Conservation (phyloP, 2,888 invertebrate genomes). For the Noctua fimbriata region DNA sequence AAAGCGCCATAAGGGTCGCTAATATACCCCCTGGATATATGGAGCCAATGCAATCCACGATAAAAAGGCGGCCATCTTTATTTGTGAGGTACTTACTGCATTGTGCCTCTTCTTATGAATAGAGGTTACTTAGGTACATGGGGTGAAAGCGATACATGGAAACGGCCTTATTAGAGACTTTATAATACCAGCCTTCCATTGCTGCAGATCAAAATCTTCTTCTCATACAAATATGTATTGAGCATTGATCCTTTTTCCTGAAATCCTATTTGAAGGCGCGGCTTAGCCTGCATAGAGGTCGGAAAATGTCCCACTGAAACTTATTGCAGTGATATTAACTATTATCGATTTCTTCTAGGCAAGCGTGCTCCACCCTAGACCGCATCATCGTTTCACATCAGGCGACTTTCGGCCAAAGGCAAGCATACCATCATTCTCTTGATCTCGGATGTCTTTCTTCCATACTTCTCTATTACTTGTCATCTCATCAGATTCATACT, state of each 20-base stretch:
- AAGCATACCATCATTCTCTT: too few species aligned
- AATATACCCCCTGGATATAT: conserved; percentile 32
- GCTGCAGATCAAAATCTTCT: background rate
- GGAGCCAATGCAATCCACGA: conserved; percentile 43
- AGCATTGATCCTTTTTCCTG: background rate
- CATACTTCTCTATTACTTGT: too few species aligned
- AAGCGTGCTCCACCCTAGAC: too few species aligned
- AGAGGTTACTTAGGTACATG: background rate
- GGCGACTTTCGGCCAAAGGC: too few species aligned
- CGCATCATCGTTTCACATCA: too few species aligned
- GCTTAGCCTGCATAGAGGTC: background rate
- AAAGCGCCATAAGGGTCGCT: conserved; percentile 29
- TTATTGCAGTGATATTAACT: background rate
- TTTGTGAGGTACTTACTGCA: conserved; percentile 27
- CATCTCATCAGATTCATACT: too few species aligned
- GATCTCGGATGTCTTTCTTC: too few species aligned
- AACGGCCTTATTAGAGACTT: background rate
- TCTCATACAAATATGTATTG: background rate
- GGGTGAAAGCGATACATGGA: conserved; percentile 9
- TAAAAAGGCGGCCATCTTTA: conserved; percentile 32
- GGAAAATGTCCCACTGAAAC: background rate
- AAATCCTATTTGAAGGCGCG: background rate
- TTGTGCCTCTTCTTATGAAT: conserved; percentile 25
- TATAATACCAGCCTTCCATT: background rate
- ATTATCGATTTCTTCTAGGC: too few species aligned